Evolutionary conservation across 2,888 invertebrate species (phyloP).

Genomic region (Leptinotarsa rubiginosa): DNA sequence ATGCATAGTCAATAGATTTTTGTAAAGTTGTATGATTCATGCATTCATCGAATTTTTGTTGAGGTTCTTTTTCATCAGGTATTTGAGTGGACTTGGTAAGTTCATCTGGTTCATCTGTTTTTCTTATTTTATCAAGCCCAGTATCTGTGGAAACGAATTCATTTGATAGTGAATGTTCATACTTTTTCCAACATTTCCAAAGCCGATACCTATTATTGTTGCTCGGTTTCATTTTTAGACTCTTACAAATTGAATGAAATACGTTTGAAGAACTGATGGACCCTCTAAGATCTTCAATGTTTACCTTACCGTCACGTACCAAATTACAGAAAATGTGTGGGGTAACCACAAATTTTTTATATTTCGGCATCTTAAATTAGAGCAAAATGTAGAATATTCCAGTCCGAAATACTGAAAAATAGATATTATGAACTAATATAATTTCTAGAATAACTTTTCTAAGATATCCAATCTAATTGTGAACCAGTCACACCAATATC

Average conservation of each 20-base stretch:
- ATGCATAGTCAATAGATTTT: neutral
- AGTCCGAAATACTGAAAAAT: no score
- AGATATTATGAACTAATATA: no score
- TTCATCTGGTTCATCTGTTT: neutral
- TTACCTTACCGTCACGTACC: neutral
- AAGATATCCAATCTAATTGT: no score
- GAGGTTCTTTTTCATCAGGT: no score
- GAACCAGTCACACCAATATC: no score
- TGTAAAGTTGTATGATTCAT: neutral
- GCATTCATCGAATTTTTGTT: no score
- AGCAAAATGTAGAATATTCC: neutral
- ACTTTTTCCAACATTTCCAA: conserved; percentile 2
- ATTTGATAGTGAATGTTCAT: neutral
- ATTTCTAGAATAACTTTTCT: no score
- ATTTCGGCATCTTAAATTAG: neutral
- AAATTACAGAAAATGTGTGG: neutral
- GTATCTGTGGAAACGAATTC: neutral
- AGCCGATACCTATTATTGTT: neutral
- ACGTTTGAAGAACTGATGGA: neutral
- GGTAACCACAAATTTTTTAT: neutral
- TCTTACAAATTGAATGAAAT: neutral
- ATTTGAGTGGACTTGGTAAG: no score
- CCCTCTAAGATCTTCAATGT: neutral
- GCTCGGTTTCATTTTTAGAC: neutral
- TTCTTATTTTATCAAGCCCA: neutral